A percentile compares a stretch with the other conserved stretches of the same genome.
Conservation (phyloP, 2,113 vertebrate species). For the Arvicanthis niloticus region DNA sequence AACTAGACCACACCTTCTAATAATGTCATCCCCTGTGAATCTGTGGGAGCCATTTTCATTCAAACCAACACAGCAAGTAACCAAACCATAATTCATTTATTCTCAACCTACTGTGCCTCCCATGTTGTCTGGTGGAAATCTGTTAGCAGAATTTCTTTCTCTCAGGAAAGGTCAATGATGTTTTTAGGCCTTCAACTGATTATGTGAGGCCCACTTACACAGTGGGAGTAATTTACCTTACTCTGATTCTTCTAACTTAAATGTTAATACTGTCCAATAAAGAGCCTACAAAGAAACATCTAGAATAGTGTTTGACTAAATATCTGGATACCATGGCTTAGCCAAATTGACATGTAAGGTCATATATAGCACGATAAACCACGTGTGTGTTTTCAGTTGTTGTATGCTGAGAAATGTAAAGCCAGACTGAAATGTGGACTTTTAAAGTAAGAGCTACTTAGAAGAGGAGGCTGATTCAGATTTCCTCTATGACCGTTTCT, state of each 20-base stretch:
- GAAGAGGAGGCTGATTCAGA: not conserved
- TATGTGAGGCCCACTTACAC: not conserved
- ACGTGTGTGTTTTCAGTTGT: not conserved
- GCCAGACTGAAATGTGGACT: not conserved
- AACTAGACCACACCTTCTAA: not conserved
- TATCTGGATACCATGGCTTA: not conserved
- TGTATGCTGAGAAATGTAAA: constrained; percentile 20
- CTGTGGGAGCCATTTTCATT: not conserved
- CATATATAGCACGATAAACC: not conserved
- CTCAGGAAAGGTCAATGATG: not conserved
- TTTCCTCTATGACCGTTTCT: not conserved
- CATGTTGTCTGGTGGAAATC: not conserved
- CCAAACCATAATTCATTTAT: not conserved
- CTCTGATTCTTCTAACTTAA: not conserved
- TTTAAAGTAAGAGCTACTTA: constrained; percentile 12
- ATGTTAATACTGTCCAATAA: not conserved
- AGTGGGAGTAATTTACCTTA: not conserved
- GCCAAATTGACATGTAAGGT: not conserved
- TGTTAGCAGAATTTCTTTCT: not conserved
- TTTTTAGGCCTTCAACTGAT: not conserved
- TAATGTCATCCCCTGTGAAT: not conserved
- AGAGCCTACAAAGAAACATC: constrained; percentile 3
- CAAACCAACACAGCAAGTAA: not conserved
- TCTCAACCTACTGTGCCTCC: not conserved
- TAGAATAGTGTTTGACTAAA: constrained; percentile 24